Evolutionary conservation across 2,113 vertebrate genomes (phyloP).

Genomic region (Diadophis punctatus): DNA sequence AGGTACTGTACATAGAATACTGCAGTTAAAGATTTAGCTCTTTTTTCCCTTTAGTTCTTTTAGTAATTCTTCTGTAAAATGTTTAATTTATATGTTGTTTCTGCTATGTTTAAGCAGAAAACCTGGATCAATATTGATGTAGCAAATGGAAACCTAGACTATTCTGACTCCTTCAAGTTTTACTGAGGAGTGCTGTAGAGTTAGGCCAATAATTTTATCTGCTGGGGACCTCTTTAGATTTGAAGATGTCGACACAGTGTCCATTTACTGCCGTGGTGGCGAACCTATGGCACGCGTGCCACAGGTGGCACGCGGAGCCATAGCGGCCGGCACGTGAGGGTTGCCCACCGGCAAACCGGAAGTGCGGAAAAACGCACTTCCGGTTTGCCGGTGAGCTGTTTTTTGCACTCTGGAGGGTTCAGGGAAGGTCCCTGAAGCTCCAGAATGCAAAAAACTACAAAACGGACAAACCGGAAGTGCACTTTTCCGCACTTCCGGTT

Average conservation of each 20-base stretch:
- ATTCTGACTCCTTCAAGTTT: neutral
- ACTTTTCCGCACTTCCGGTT: no score
- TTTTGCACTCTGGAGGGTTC: no score
- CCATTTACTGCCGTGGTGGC: no score
- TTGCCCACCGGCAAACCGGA: no score
- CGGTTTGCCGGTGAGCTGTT: no score
- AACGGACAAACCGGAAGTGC: no score
- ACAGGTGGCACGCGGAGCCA: no score
- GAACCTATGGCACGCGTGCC: no score
- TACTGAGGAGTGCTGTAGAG: neutral
- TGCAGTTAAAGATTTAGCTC: neutral
- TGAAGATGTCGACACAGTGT: neutral
- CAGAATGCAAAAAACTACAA: no score
- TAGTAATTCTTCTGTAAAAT: conserved; percentile 6
- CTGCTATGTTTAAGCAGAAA: neutral
- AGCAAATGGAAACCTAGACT: neutral
- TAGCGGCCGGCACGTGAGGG: no score
- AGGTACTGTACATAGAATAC: neutral
- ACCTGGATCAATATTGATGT: neutral
- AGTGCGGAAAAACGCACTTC: no score
- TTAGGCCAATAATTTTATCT: neutral
- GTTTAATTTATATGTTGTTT: neutral
- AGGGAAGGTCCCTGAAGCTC: no score
- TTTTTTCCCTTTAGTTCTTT: accelerated
- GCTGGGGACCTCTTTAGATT: neutral